Evolutionary conservation across 2,888 invertebrate species (phyloP).

Genomic region (Seladonia tumulorum): DNA sequence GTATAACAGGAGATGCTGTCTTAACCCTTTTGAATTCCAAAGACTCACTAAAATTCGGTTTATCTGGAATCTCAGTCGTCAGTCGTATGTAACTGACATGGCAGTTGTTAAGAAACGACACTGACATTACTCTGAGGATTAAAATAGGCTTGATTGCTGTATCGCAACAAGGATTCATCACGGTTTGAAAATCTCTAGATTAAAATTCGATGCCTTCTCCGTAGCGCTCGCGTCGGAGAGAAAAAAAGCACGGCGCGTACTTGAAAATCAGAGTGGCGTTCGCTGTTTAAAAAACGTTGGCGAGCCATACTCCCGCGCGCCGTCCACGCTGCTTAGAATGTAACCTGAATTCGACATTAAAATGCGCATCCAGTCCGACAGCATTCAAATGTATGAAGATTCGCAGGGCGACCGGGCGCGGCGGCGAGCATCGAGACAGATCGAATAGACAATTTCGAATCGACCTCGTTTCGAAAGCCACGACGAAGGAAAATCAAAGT

Average conservation of each 20-base stretch:
- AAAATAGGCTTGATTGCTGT: background rate
- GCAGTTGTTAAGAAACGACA: too few relatives aligned
- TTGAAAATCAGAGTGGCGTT: background rate
- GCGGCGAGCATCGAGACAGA: conserved; percentile 26
- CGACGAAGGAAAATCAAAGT: too few relatives aligned
- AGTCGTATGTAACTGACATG: too few relatives aligned
- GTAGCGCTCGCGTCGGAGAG: background rate
- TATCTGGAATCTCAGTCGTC: too few relatives aligned
- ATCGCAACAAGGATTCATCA: too few relatives aligned
- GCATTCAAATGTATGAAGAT: conserved; percentile 51
- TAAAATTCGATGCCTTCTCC: background rate
- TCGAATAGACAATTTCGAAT: conserved; percentile 56
- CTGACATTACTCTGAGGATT: too few relatives aligned
- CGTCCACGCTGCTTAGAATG: conserved; percentile 29
- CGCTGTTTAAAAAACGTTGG: conserved; percentile 4
- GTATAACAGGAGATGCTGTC: too few relatives aligned
- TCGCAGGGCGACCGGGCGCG: conserved; percentile 10
- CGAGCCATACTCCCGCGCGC: background rate
- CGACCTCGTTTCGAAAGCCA: conserved; percentile 56
- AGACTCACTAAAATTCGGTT: too few relatives aligned
- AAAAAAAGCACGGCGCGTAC: background rate
- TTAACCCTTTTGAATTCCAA: too few relatives aligned
- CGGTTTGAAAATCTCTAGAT: background rate
- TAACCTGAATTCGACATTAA: conserved; percentile 56
- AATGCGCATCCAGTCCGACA: conserved; percentile 50